Conservation (phyloP, 2,797 vertebrate genomes). For the Microchirus variegatus region DNA sequence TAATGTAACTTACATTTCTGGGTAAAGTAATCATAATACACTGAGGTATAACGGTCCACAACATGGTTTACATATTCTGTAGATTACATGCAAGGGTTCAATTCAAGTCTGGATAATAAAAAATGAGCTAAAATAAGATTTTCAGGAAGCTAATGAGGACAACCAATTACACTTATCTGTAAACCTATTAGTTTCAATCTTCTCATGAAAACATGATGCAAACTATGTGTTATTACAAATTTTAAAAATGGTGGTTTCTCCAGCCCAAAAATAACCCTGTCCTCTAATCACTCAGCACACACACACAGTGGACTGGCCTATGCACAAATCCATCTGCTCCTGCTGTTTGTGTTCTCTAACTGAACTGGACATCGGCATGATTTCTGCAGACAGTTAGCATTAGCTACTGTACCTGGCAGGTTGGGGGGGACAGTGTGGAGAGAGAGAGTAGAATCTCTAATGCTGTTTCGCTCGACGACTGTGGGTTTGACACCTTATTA, state of each 20-base stretch:
- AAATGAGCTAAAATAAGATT: too few relatives aligned
- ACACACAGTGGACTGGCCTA: background rate
- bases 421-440: background rate
- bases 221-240: too few relatives aligned
- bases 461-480: background rate
- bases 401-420: slow-evolving; percentile 1
- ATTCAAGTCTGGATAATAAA: too few relatives aligned
- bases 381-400: slow-evolving; percentile 1
- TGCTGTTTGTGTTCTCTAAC: slow-evolving; percentile 3
- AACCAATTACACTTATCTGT: too few relatives aligned
- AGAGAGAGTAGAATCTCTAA: background rate
- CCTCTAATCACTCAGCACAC: background rate
- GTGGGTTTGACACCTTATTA: slow-evolving; percentile 1
- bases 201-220: too few relatives aligned
- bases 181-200: too few relatives aligned
- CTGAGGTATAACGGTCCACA: too few relatives aligned
- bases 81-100: too few relatives aligned
- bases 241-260: background rate
- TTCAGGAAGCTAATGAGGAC: too few relatives aligned
- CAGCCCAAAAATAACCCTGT: background rate
- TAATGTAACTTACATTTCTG: too few relatives aligned
- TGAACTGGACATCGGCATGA: background rate
- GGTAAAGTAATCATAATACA: too few relatives aligned
- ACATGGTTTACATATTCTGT: too few relatives aligned
- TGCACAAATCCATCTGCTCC: background rate